Conservation (phyloP, 2,888 invertebrate species). For the Volucella inanis region DNA sequence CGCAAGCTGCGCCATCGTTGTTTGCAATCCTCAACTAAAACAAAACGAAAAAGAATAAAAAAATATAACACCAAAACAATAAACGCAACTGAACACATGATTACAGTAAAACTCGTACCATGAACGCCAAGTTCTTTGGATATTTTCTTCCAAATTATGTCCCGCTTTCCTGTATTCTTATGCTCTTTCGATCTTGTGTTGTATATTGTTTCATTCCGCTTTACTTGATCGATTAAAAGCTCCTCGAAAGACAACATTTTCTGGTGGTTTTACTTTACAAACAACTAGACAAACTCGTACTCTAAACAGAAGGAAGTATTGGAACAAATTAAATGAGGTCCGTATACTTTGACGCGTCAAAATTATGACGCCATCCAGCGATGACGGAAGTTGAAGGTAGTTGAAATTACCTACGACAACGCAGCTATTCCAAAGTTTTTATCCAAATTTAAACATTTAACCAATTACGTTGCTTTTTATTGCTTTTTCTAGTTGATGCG, state of each 20-base stretch:
- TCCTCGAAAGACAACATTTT: background rate
- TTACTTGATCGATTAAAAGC: background rate
- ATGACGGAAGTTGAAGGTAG: no score
- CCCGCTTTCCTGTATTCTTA: background rate
- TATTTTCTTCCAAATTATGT: background rate
- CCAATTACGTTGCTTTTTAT: no score
- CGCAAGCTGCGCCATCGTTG: slow-evolving; percentile 11
- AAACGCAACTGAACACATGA: background rate
- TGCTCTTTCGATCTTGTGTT: background rate
- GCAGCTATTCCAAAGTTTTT: no score
- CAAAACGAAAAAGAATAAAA: background rate
- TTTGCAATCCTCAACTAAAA: background rate
- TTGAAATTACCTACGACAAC: no score
- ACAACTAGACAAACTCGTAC: background rate
- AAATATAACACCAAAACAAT: background rate
- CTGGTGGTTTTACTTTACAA: background rate
- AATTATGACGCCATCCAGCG: background rate
- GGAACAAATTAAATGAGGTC: no score
- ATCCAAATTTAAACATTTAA: no score
- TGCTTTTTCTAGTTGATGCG: no score
- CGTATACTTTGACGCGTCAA: background rate
- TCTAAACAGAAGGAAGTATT: no score
- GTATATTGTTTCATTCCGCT: background rate
- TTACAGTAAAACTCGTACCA: background rate
- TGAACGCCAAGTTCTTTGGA: background rate